A percentile compares a stretch with the other conserved stretches of the same genome.
Evolutionary conservation across 2,888 invertebrate species (phyloP).

Genomic region (Apomyelois bistriatella): DNA sequence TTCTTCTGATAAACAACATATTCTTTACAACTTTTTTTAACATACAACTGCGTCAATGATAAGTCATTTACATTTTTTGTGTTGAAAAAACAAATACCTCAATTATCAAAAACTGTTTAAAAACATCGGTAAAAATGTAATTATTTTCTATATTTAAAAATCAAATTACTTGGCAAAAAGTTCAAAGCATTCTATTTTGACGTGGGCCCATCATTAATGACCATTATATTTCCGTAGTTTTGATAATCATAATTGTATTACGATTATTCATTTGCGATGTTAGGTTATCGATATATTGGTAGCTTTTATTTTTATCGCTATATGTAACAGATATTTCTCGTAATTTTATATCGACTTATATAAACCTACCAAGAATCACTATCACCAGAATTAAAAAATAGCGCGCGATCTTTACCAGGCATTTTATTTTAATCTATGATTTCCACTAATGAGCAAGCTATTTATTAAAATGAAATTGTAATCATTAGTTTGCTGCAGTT

Average conservation of each 20-base stretch:
- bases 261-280: neutral
- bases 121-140: slow-evolving; percentile 3
- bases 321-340: no score
- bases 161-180: slow-evolving; percentile 1
- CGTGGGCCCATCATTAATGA: neutral
- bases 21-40: neutral
- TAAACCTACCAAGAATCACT: no score
- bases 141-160: slow-evolving; percentile 5
- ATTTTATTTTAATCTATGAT: no score
- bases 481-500: no score
- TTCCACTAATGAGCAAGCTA: no score
- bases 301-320: neutral
- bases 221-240: neutral
- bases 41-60: neutral
- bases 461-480: no score
- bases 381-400: no score
- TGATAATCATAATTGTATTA: neutral
- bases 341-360: no score
- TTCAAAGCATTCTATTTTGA: neutral
- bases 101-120: neutral
- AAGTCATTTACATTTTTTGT: neutral
- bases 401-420: no score
- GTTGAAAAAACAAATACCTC: neutral
- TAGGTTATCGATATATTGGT: neutral
- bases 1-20: no score